Conservation (phyloP, 30 jellyfish, hydroid and myxozoan genomes). For the Turritopsis rubra region DNA sequence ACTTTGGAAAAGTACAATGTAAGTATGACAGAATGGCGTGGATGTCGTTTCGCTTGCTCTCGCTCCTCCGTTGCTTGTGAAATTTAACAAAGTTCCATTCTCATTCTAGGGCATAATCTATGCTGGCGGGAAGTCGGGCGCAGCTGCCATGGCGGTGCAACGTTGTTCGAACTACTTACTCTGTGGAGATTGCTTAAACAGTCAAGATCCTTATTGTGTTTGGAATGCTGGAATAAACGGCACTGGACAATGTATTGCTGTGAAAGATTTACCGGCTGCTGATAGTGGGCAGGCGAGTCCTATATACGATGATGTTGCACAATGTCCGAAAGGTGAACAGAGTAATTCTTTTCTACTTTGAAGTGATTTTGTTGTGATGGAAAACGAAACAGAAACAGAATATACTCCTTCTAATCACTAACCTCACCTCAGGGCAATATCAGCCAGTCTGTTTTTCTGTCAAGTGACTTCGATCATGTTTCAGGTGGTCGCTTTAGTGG, state of each 20-base stretch:
- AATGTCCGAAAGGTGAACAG: not conserved
- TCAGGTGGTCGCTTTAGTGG: no score
- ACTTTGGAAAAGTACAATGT: not conserved
- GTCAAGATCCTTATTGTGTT: not conserved
- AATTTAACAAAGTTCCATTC: not conserved
- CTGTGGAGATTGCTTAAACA: not conserved
- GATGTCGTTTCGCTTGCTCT: not conserved
- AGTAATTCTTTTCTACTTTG: not conserved
- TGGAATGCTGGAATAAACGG: not conserved
- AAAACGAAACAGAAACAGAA: no score
- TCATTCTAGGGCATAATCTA: not conserved
- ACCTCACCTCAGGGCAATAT: no score
- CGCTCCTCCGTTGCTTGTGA: not conserved
- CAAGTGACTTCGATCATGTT: no score
- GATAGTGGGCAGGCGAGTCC: not conserved
- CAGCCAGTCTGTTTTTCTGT: no score
- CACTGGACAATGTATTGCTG: not conserved
- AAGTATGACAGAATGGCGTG: not conserved
- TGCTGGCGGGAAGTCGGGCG: slow-evolving; percentile 9
- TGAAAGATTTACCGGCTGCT: not conserved
- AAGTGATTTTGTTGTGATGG: not conserved
- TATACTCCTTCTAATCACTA: no score
- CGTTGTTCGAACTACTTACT: not conserved
- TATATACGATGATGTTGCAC: not conserved
- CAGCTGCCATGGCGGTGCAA: not conserved